Conservation (phyloP, 2,888 invertebrate genomes). For the Venusia cambrica region DNA sequence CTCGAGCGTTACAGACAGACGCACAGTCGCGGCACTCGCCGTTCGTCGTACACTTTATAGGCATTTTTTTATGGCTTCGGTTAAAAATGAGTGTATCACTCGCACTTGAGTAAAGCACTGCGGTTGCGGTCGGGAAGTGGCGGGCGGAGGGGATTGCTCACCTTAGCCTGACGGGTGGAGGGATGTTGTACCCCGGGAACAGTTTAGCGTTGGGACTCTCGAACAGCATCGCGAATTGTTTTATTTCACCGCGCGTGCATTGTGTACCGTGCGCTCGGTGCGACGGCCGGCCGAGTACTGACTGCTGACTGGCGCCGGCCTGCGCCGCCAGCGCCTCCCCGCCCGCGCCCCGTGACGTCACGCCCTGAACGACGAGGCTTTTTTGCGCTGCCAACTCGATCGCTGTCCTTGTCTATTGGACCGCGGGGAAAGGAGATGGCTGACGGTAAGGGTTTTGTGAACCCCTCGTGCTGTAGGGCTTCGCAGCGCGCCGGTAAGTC, state of each 20-base stretch:
- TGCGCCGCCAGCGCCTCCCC: conserved; percentile 39
- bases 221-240: conserved; percentile 83
- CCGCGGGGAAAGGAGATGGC: conserved; percentile 33
- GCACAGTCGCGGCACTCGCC: conserved; percentile 50
- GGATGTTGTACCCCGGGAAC: conserved; percentile 85
- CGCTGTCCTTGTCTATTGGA: conserved; percentile 33
- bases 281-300: conserved; percentile 69
- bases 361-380: conserved; percentile 54
- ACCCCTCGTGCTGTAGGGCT: conserved; percentile 41
- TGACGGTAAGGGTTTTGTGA: conserved; percentile 31
- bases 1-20: conserved; percentile 51
- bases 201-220: conserved; percentile 87
- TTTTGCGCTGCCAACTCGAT: conserved; percentile 37
- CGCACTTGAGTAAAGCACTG: conserved; percentile 31
- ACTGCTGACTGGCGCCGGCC: too few species aligned
- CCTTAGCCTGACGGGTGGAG: conserved; percentile 84
- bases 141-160: conserved; percentile 42
- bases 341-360: conserved; percentile 66
- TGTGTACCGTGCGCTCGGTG: conserved; percentile 53
- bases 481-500: conserved; percentile 32
- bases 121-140: conserved; percentile 13
- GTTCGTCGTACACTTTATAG: conserved; percentile 53
- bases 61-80: conserved; percentile 56
- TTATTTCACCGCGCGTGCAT: conserved; percentile 69
- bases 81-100: conserved; percentile 52